A percentile compares a stretch with the other conserved stretches of the same genome.
These are phyloP conservation scores for Troilus luridus DNA, from an alignment of 2,888 invertebrate genomes.

Conservation along the genomic window DNA sequence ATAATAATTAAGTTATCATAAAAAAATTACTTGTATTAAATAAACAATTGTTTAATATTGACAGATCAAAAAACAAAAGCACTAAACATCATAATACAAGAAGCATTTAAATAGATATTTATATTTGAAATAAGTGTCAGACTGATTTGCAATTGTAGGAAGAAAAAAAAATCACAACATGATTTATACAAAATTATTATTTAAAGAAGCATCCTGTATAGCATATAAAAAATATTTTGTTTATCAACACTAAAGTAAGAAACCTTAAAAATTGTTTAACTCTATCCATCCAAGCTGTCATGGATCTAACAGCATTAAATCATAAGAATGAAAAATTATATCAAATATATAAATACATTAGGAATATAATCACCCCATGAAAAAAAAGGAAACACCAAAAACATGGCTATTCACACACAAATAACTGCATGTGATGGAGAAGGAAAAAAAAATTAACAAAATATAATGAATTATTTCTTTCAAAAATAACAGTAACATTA, in stretches of 20 bases:
- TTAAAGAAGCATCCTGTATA: neutral
- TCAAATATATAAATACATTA: neutral
- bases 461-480: neutral
- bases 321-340: neutral
- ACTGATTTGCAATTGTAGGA: neutral
- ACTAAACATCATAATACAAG: neutral
- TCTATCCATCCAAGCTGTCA: no score
- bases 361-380: neutral
- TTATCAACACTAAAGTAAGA: neutral
- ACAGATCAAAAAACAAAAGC: neutral
- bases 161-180: neutral
- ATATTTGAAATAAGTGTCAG: neutral
- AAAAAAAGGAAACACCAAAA: neutral
- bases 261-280: no score
- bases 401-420: no score
- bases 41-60: neutral
- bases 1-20: neutral
- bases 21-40: neutral
- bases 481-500: neutral
- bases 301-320: no score
- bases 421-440: no score
- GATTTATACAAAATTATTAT: neutral
- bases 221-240: neutral
- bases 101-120: neutral
- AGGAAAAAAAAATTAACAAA: neutral